Evolutionary conservation across 2,797 vertebrate species (phyloP).

Genomic region (Spheniscus humboldti): DNA sequence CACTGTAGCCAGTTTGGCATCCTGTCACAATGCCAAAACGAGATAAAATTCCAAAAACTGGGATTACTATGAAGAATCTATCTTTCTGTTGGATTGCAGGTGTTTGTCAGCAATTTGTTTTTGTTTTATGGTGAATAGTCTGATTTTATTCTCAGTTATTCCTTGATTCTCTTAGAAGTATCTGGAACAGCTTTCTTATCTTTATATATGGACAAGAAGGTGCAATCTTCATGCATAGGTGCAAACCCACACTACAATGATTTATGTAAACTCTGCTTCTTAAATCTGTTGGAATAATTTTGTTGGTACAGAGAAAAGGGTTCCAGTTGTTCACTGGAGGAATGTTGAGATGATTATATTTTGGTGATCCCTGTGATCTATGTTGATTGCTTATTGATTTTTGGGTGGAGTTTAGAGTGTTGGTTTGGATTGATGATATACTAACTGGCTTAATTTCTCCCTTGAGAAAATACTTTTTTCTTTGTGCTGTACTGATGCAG

Average conservation of each 20-base stretch:
- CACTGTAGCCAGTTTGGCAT: not conserved
- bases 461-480: conserved; percentile 3
- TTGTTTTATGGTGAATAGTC: not conserved
- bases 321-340: not conserved
- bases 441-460: conserved; percentile 20
- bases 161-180: not conserved
- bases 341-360: not conserved
- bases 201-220: not conserved
- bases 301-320: not conserved
- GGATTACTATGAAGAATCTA: not conserved
- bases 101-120: not conserved
- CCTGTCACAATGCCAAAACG: not conserved
- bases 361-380: conserved; percentile 15
- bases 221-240: not conserved
- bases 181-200: not conserved
- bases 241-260: not conserved
- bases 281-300: not conserved
- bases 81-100: not conserved
- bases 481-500: not conserved
- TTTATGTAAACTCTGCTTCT: not conserved
- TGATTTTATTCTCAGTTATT: not conserved
- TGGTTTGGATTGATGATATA: conserved; percentile 24
- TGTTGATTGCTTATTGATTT: conserved; percentile 45
- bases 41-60: not conserved
- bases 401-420: conserved; percentile 12